Conservation (phyloP, 2,113 vertebrate species). For the Bubo blakistoni region DNA sequence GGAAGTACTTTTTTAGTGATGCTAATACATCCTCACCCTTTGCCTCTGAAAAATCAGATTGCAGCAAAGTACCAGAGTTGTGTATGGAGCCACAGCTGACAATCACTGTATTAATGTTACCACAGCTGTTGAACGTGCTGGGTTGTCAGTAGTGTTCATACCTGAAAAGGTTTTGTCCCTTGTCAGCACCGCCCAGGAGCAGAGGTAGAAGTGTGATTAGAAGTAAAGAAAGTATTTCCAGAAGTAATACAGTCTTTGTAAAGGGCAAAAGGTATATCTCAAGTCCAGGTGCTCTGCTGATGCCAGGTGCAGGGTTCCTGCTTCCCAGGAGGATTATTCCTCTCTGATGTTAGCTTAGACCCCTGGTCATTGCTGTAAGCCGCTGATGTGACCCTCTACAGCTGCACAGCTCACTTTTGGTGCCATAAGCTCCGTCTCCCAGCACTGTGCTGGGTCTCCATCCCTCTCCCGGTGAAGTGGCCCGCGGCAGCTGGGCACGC, state of each 20-base stretch:
- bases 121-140: not conserved
- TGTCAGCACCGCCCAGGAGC: not conserved
- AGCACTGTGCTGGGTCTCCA: not conserved
- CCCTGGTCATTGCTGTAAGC: not conserved
- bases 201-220: not conserved
- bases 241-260: not conserved
- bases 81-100: not conserved
- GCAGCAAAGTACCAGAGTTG: not conserved
- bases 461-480: not conserved
- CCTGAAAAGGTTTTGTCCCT: not conserved
- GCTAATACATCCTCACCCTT: not conserved
- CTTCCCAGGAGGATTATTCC: not conserved
- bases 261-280: not conserved
- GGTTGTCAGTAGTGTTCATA: not conserved
- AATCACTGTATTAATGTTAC: not conserved
- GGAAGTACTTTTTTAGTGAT: conserved; percentile 20
- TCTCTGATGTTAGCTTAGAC: not conserved
- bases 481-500: fast-evolving
- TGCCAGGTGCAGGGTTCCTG: not conserved
- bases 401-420: not conserved
- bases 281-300: not conserved
- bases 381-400: not conserved
- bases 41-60: not conserved
- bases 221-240: not conserved
- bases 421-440: not conserved